Conservation (phyloP, 1,140 invertebrate genomes). For the Hypothenemus hampei region DNA sequence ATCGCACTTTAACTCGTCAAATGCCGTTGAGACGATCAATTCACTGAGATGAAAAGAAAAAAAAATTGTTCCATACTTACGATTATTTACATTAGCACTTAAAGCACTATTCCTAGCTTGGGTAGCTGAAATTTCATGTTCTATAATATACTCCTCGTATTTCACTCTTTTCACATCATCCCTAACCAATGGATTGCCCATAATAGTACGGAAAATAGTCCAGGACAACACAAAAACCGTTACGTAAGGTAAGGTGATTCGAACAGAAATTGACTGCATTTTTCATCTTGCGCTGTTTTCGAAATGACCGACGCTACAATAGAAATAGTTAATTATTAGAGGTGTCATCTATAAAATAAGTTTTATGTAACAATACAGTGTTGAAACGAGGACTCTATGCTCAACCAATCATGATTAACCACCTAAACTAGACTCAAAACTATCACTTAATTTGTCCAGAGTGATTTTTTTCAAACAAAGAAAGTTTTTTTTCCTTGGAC, state of each 20-base stretch:
- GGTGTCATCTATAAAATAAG: not conserved
- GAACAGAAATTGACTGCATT: slow-evolving; percentile 29
- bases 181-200: slow-evolving; percentile 29
- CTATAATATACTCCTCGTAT: slow-evolving; percentile 54
- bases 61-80: slow-evolving; percentile 37
- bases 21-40: not conserved
- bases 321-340: not conserved
- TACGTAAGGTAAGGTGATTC: slow-evolving; percentile 37
- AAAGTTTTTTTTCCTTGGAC: no score
- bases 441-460: not conserved
- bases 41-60: not conserved
- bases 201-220: slow-evolving; percentile 33
- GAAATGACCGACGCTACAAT: not conserved
- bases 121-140: slow-evolving; percentile 51
- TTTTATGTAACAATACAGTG: not conserved
- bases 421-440: not conserved
- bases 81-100: slow-evolving; percentile 42
- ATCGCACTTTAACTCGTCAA: not conserved
- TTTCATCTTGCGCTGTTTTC: slow-evolving; percentile 31
- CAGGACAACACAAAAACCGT: slow-evolving; percentile 44
- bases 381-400: not conserved
- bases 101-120: slow-evolving; percentile 47
- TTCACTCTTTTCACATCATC: slow-evolving; percentile 36
- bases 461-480: not conserved
- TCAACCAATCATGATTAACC: not conserved